phyloP scores from a whole-genome alignment of 2,797 vertebrate genomes.

The Chanos chanos region DNA sequence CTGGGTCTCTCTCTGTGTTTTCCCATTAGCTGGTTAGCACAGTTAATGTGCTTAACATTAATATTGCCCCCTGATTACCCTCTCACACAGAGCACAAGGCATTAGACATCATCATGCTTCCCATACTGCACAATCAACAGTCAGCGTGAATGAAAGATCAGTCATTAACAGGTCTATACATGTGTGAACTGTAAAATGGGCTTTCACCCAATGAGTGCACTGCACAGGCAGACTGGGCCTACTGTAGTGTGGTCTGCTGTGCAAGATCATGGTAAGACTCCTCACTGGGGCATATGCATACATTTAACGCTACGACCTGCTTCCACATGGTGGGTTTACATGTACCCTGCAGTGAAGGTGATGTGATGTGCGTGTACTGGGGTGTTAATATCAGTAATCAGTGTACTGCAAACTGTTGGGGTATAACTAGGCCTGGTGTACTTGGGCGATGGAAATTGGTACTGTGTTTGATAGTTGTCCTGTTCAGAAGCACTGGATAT shows the following conservation, averaged over 20 bases:
- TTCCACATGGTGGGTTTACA: constrained; percentile 76
- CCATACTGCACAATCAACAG: constrained; percentile 73
- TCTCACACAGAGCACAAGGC: not conserved
- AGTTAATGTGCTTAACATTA: constrained; percentile 19
- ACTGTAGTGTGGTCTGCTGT: constrained; percentile 72
- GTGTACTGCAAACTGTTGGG: constrained; percentile 72
- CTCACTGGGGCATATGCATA: constrained; percentile 72
- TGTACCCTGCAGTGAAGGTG: constrained; percentile 72
- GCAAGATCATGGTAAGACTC: constrained; percentile 74
- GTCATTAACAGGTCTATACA: constrained; percentile 70
- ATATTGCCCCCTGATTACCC: constrained; percentile 26
- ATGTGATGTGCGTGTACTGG: constrained; percentile 51
- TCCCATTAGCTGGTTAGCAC: not conserved
- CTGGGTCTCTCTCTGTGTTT: not conserved
- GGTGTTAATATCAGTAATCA: constrained; percentile 70
- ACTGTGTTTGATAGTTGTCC: not conserved
- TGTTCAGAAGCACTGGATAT: not conserved
- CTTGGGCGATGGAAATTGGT: constrained; percentile 25
- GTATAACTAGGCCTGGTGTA: constrained; percentile 73
- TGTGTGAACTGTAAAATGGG: constrained; percentile 75
- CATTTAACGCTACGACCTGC: constrained; percentile 76
- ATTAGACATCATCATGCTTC: constrained; percentile 60
- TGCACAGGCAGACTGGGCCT: constrained; percentile 74
- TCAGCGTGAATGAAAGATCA: constrained; percentile 73
- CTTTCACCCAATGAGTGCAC: constrained; percentile 75